Percentiles rank a stretch among this genome's conserved stretches.
Conservation (phyloP, 1,140 invertebrate genomes). For the Papilio helenus region DNA sequence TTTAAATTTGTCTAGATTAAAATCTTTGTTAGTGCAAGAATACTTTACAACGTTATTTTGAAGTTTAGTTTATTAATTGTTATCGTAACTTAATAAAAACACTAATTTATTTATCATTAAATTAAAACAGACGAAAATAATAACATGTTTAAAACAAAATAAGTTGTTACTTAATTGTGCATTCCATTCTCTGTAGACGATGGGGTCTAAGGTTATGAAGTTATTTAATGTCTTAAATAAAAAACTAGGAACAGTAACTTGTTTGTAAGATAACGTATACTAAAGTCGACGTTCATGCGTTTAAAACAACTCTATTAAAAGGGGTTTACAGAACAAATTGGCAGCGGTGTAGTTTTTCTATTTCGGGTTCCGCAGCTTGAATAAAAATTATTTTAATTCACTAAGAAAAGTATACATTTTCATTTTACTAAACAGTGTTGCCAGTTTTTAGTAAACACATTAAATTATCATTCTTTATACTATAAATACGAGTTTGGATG, state of each 20-base stretch:
- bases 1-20: too few relatives aligned
- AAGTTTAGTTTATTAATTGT: too few relatives aligned
- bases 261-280: neutral
- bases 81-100: too few relatives aligned
- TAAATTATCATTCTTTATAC: too few relatives aligned
- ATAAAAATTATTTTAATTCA: too few relatives aligned
- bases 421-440: too few relatives aligned
- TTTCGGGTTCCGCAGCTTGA: neutral
- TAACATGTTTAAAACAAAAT: neutral
- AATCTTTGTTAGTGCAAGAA: neutral
- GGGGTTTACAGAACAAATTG: neutral
- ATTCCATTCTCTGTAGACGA: neutral
- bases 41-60: neutral
- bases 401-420: too few relatives aligned
- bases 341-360: neutral
- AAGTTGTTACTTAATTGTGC: neutral
- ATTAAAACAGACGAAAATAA: too few relatives aligned
- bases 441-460: too few relatives aligned
- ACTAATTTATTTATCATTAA: too few relatives aligned
- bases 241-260: constrained; percentile 5
- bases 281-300: neutral
- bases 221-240: constrained; percentile 1
- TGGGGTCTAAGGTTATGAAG: neutral
- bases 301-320: constrained; percentile 6
- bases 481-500: too few relatives aligned